phyloP scores from a whole-genome alignment of 2,113 vertebrate species.

The Periophthalmodon schlosseri region DNA sequence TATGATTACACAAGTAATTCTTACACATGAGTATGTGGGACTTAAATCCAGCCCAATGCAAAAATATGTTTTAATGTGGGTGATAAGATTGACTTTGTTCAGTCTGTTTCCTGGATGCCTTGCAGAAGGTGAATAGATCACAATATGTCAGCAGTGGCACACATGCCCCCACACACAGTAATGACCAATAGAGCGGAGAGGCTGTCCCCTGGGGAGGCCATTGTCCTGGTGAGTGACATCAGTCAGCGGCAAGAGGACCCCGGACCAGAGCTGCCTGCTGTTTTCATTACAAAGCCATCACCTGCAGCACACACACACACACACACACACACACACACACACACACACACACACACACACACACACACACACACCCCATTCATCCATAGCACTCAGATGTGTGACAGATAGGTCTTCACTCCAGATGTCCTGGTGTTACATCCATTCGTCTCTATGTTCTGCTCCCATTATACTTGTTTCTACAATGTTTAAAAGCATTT shows the following conservation, averaged over 20 bases:
- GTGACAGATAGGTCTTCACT: slow-evolving; percentile 44
- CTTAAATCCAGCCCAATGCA: too few relatives aligned
- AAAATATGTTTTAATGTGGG: neutral
- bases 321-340: slow-evolving; percentile 12
- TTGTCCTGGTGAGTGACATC: slow-evolving; percentile 65
- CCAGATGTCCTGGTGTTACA: slow-evolving; percentile 16
- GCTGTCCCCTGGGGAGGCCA: slow-evolving; percentile 26
- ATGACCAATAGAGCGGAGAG: slow-evolving; percentile 32
- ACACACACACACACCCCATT: neutral
- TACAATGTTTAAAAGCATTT: neutral
- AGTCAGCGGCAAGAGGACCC: slow-evolving; percentile 52
- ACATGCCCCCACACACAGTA: slow-evolving; percentile 11
- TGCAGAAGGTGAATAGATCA: neutral
- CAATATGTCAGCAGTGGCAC: neutral
- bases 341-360: neutral
- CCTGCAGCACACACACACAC: slow-evolving; percentile 38
- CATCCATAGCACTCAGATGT: slow-evolving; percentile 10
- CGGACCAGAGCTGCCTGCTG: slow-evolving; percentile 46
- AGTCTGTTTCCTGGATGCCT: neutral
- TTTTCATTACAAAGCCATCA: slow-evolving; percentile 70
- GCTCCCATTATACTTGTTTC: neutral
- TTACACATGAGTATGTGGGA: too few relatives aligned
- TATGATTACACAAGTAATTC: too few relatives aligned
- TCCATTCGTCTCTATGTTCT: slow-evolving; percentile 10
- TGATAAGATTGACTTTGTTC: neutral